Percentiles rank a stretch among this genome's conserved stretches.
These are phyloP conservation scores for Clarias macrocephalus DNA, from an alignment of 2,113 vertebrate species.

Conservation along the genomic window DNA sequence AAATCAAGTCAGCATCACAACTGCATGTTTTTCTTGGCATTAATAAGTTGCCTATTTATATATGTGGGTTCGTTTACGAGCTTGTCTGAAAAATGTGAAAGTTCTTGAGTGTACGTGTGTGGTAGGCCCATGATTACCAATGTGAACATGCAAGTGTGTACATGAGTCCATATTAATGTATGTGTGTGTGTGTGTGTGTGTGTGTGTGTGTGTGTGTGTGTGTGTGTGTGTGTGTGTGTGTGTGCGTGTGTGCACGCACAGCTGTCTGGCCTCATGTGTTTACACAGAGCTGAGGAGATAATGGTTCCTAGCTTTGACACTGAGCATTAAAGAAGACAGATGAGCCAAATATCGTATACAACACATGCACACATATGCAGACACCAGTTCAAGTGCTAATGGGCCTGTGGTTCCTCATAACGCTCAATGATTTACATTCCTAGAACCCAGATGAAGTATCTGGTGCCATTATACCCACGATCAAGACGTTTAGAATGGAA, in stretches of 20 bases:
- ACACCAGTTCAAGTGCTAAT: slow-evolving; percentile 78
- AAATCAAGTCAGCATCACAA: slow-evolving; percentile 30
- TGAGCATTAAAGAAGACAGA: slow-evolving; percentile 63
- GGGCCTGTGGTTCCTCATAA: slow-evolving; percentile 68
- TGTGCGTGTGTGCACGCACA: slow-evolving; percentile 1
- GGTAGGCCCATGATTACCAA: background rate
- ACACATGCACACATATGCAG: slow-evolving; percentile 39
- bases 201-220: slow-evolving; percentile 12
- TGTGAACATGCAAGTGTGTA: slow-evolving; percentile 17
- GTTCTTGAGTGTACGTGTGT: slow-evolving; percentile 10
- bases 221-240: slow-evolving; percentile 12
- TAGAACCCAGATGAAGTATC: background rate
- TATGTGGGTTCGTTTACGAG: background rate
- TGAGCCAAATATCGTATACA: slow-evolving; percentile 65
- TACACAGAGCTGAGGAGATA: slow-evolving; percentile 58
- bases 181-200: background rate
- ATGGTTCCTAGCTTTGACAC: slow-evolving; percentile 55
- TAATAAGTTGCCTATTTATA: slow-evolving; percentile 16
- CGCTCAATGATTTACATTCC: slow-evolving; percentile 73
- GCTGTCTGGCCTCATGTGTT: slow-evolving; percentile 47
- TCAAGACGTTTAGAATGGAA: background rate
- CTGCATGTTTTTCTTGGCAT: slow-evolving; percentile 38
- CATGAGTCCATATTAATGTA: slow-evolving; percentile 1
- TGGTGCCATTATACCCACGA: background rate
- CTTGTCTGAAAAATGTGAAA: slow-evolving; percentile 22